These are phyloP conservation scores for Mormyrops attenuatus DNA, from an alignment of 2,797 vertebrate species.

Conservation along the genomic window DNA sequence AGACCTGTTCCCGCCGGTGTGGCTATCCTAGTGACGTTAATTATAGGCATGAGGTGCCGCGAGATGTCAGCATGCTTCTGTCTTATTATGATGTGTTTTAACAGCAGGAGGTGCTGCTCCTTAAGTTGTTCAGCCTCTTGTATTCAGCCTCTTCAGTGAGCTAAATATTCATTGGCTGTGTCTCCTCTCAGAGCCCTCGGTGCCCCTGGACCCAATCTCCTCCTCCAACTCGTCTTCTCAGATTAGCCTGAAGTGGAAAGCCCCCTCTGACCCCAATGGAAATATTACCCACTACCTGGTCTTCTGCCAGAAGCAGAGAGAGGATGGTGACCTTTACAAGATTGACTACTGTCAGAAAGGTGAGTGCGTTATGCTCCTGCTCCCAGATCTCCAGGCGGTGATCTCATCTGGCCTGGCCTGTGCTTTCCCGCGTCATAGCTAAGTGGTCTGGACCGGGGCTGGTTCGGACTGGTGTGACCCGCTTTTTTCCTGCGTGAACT, in stretches of 20 bases:
- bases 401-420: background rate
- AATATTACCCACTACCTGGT: conserved; percentile 95
- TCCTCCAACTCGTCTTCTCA: conserved; percentile 90
- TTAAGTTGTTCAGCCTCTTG: background rate
- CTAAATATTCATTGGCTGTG: background rate
- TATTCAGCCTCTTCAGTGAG: background rate
- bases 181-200: conserved; percentile 73
- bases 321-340: conserved; percentile 84
- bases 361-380: conserved; percentile 39
- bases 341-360: conserved; percentile 94
- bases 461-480: background rate
- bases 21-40: background rate
- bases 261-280: conserved; percentile 85
- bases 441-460: background rate
- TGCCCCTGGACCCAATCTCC: conserved; percentile 85
- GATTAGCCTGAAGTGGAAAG: conserved; percentile 95
- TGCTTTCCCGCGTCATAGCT: background rate
- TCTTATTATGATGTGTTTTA: background rate
- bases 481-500: background rate
- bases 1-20: background rate
- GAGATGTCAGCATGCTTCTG: background rate
- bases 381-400: background rate
- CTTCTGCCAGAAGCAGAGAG: conserved; percentile 78
- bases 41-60: background rate
- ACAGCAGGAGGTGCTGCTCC: background rate